Percentiles rank a stretch among this genome's conserved stretches.
These are phyloP conservation scores for Sylvilagus bachmani DNA, from an alignment of 2,113 vertebrate species.

Conservation along the genomic window DNA sequence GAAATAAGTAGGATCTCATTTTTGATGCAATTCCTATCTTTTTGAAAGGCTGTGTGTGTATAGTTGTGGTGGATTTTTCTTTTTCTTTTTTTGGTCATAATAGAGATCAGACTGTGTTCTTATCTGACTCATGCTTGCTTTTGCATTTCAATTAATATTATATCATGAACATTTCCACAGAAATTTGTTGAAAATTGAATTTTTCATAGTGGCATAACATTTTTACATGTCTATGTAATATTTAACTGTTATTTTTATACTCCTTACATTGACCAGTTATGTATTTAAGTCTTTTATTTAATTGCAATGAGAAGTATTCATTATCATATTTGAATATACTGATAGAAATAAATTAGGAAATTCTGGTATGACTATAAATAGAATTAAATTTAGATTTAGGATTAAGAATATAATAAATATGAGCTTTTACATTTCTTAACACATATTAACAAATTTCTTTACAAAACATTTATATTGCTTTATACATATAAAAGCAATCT, in stretches of 20 bases:
- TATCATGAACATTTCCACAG: not conserved
- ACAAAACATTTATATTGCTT: not conserved
- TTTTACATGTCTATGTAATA: not conserved
- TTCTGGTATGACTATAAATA: not conserved
- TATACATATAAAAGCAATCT: not conserved
- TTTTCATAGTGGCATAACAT: constrained; percentile 22
- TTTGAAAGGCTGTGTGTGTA: too few species aligned
- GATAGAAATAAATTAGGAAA: constrained; percentile 18
- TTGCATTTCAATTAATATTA: constrained; percentile 53
- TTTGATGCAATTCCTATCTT: not conserved
- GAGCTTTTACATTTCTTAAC: constrained; percentile 42
- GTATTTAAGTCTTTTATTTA: constrained; percentile 33
- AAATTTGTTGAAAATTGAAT: not conserved
- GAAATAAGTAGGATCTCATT: constrained; percentile 25
- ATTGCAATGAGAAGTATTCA: constrained; percentile 2
- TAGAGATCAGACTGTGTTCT: not conserved
- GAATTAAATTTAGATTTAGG: constrained; percentile 49
- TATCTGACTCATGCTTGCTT: not conserved
- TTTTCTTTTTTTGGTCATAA: not conserved
- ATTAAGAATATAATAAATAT: not conserved
- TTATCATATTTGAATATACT: constrained; percentile 31
- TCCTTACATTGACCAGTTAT: not conserved
- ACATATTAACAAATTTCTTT: not conserved
- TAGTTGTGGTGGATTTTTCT: not conserved
- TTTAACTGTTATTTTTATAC: constrained; percentile 36